A percentile compares a stretch with the other conserved stretches of the same genome.
phyloP scores from a whole-genome alignment of 1,140 invertebrate genomes.

The Apocrypta bakeri region DNA sequence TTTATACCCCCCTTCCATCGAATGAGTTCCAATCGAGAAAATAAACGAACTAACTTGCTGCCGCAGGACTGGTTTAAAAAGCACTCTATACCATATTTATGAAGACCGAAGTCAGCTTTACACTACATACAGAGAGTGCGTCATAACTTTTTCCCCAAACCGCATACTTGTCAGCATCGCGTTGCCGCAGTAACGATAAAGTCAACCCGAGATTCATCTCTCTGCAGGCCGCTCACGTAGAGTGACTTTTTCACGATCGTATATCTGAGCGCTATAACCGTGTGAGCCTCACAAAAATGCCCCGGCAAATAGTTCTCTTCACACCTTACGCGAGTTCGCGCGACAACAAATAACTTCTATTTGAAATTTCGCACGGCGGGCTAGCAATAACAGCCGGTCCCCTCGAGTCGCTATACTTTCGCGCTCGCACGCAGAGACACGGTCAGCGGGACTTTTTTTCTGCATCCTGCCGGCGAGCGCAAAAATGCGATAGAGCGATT shows the following conservation, averaged over 20 bases:
- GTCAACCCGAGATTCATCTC: constrained; percentile 53
- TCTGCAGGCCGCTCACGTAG: constrained; percentile 66
- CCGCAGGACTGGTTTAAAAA: background rate
- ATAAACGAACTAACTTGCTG: constrained; percentile 22
- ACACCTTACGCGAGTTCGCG: constrained; percentile 55
- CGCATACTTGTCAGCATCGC: background rate
- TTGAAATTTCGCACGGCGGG: background rate
- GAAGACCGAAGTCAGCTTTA: background rate
- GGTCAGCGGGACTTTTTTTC: background rate
- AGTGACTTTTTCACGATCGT: constrained; percentile 64
- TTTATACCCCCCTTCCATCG: too few relatives aligned
- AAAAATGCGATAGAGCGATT: constrained; percentile 34
- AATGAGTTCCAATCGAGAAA: background rate
- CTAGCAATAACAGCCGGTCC: too few relatives aligned
- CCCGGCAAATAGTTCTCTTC: constrained; percentile 65
- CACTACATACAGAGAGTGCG: background rate
- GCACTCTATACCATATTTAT: background rate
- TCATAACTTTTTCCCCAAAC: constrained; percentile 23
- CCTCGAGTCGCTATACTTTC: too few relatives aligned
- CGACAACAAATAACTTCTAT: background rate
- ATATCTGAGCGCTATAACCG: constrained; percentile 58
- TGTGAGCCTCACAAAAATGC: constrained; percentile 59
- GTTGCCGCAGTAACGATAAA: constrained; percentile 63
- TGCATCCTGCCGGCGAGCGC: background rate
- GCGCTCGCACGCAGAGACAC: too few relatives aligned